Percentiles rank a stretch among this genome's conserved stretches.
phyloP scores from a whole-genome alignment of 2,888 invertebrate species.

The Leptodirus hochenwartii region DNA sequence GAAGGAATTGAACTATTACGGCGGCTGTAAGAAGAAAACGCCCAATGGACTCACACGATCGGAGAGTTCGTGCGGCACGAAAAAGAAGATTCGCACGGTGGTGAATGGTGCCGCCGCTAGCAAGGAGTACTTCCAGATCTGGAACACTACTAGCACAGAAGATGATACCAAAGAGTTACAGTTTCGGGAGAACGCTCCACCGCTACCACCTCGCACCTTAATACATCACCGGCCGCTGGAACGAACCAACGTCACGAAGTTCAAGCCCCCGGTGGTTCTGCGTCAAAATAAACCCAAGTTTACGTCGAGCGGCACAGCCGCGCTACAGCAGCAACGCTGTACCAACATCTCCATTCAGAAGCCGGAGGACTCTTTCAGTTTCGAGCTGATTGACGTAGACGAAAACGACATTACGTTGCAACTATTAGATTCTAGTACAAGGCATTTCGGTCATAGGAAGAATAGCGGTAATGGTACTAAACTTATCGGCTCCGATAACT shows the following conservation, averaged over 20 bases:
- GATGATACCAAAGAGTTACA: constrained; percentile 24
- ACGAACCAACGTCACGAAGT: constrained; percentile 24
- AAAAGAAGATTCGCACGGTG: constrained; percentile 42
- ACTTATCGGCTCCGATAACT: constrained; percentile 55
- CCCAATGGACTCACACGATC: constrained; percentile 20
- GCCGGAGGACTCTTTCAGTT: constrained; percentile 63
- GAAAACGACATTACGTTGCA: no score
- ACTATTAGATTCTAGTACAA: no score
- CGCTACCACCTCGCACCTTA: constrained; percentile 48
- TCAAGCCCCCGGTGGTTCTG: constrained; percentile 45
- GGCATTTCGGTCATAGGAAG: constrained; percentile 11
- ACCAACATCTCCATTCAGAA: constrained; percentile 37
- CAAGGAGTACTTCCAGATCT: constrained; percentile 49
- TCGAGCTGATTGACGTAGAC: constrained; percentile 71
- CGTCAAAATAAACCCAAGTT: constrained; percentile 50
- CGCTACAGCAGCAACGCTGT: no score
- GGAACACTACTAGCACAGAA: constrained; percentile 32
- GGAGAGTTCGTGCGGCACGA: constrained; percentile 38
- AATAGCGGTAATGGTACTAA: constrained; percentile 19
- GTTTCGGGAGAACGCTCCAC: constrained; percentile 37
- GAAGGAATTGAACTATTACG: constrained; percentile 16
- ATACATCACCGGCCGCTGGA: constrained; percentile 71
- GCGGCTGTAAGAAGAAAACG: constrained; percentile 25
- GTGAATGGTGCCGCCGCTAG: constrained; percentile 37
- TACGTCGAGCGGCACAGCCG: no score